phyloP scores from a whole-genome alignment of 2,888 invertebrate species.

The Masnerella sp. region DNA sequence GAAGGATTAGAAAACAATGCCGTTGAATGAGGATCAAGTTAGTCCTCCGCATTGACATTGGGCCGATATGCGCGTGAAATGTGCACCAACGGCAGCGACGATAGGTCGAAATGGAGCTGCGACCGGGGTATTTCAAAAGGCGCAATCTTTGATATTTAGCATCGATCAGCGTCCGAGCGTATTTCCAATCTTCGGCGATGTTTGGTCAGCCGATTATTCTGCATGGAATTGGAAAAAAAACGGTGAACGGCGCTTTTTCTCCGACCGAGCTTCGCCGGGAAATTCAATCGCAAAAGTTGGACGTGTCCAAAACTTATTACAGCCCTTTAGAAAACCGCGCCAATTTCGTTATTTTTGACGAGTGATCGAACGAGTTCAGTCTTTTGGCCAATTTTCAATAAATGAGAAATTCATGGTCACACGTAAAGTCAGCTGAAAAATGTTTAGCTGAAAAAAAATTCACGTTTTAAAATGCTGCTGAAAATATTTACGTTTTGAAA shows the following conservation, averaged over 20 bases:
- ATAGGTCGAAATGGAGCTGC: conserved; percentile 33
- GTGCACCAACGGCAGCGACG: not conserved
- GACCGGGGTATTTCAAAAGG: conserved; percentile 41
- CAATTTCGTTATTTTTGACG: too few species aligned
- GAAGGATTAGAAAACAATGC: conserved; percentile 22
- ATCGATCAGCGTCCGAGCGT: conserved; percentile 43
- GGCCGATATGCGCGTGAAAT: conserved; percentile 14
- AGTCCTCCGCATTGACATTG: conserved; percentile 11
- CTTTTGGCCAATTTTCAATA: too few species aligned
- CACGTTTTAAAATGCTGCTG: too few species aligned
- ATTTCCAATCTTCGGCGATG: conserved; percentile 44
- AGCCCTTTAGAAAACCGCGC: too few species aligned
- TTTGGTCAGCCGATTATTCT: conserved; percentile 57
- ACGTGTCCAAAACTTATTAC: conserved; percentile 47
- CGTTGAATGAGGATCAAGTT: conserved; percentile 12
- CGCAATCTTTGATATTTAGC: conserved; percentile 41
- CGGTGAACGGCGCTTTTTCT: conserved; percentile 28
- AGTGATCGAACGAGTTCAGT: too few species aligned
- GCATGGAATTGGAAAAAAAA: conserved; percentile 40
- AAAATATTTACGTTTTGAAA: too few species aligned
- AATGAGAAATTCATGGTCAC: too few species aligned
- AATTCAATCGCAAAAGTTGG: conserved; percentile 53
- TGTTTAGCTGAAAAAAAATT: too few species aligned
- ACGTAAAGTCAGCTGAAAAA: too few species aligned
- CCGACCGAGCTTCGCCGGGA: conserved; percentile 17